Evolutionary conservation across 2,797 vertebrate species (phyloP), one percentile per base, ranked within the genome.

Genomic region (Euphonia xanthogaster): DNA sequence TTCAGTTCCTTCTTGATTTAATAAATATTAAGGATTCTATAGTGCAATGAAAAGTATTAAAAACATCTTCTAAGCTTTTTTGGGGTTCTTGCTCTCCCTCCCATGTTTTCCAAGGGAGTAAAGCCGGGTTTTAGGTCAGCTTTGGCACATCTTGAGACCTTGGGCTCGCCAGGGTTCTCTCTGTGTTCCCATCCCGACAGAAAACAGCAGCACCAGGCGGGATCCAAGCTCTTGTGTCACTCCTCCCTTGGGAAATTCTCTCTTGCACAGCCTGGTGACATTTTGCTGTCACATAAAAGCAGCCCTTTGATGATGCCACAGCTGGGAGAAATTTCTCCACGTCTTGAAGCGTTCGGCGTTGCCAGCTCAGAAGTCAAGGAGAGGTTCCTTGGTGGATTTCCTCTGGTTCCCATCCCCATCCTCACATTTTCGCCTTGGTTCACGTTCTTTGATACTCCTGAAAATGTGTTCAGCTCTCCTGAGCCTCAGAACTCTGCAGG

Each of bases 1-100:
- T 78, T 47, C 13, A 14, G 8, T 13, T 48, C 33, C 25, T 37
- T 60, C 33, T 24, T 16, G 14, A 22, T 4, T 55, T 58, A 16
- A 19, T 0, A 2, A 53, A 61, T 4, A 19, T 5, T 11, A 58
- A 15, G 0, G 0, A 35, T 60, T 62, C 5, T 9, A 0, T 7
- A 24, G 3, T 6, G 45, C 18, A 50, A 66, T 2, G 3, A 5
- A 12, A 65, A 50, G 14, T 3, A n/a, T 7, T 5, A 23, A 65
- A 73, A 50, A 3, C 8, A 18, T 22, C 1, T 22, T 25, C 22
- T 4, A 4, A n/a, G 21, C 1, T 5, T 17, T 42, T 21, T 12
- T 20, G 9, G 25, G 1, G 2, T 47, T 90, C 10, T 35, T 53
- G 28, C 15, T 57, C 16, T 57, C 20, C 11, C 30, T 55, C 9